Percentiles rank a stretch among this genome's conserved stretches.
These are phyloP conservation scores for Sciurus vulgaris DNA, from an alignment of 2,797 vertebrate genomes.

Conservation along the genomic window DNA sequence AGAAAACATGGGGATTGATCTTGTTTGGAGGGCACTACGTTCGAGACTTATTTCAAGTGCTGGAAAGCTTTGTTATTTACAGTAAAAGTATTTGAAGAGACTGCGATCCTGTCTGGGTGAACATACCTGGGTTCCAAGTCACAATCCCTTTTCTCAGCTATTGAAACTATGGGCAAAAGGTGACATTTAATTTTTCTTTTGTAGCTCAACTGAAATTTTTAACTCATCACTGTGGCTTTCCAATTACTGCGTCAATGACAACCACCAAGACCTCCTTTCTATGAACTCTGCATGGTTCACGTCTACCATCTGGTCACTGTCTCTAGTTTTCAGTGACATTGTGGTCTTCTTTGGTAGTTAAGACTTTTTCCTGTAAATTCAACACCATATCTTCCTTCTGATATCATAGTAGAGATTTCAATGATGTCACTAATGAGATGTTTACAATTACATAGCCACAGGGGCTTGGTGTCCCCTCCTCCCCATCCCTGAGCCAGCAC, in stretches of 20 bases:
- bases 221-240: neutral
- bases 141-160: neutral
- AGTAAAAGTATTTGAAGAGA: conserved; percentile 9
- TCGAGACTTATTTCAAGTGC: neutral
- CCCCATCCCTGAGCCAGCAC: neutral
- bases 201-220: neutral
- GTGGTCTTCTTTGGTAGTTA: neutral
- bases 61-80: neutral
- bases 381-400: neutral
- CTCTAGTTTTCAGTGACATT: neutral
- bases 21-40: neutral
- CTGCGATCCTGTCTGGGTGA: neutral
- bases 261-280: neutral
- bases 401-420: neutral
- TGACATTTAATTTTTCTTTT: neutral
- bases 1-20: neutral
- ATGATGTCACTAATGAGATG: neutral
- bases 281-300: neutral
- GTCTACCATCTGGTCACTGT: neutral
- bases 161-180: neutral
- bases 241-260: neutral
- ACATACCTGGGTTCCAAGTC: neutral
- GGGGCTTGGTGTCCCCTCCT: neutral
- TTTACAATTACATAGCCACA: neutral
- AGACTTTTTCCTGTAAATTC: neutral